A percentile compares a stretch with the other conserved stretches of the same genome.
Evolutionary conservation across 1,140 invertebrate genomes (phyloP).

Genomic region (Trichonephila inaurata): DNA sequence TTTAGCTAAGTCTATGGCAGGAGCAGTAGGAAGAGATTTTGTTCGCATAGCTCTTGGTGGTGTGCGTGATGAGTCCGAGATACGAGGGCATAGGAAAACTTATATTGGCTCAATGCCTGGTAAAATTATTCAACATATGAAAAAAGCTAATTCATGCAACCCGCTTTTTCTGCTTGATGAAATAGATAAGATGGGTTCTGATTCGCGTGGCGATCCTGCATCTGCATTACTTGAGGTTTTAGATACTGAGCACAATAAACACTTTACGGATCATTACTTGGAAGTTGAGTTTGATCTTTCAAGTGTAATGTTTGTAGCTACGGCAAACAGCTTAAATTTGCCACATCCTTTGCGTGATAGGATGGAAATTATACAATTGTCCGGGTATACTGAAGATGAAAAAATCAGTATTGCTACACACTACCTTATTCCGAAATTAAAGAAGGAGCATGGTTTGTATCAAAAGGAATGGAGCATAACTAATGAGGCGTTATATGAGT

Average conservation of each 20-base stretch:
- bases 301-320: too few species aligned
- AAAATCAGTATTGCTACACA: too few species aligned
- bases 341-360: too few species aligned
- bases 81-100: constrained; percentile 84
- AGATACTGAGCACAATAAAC: constrained; percentile 81
- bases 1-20: constrained; percentile 84
- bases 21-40: constrained; percentile 83
- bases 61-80: constrained; percentile 84
- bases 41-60: constrained; percentile 84
- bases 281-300: too few species aligned
- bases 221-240: constrained; percentile 85
- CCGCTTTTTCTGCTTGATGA: constrained; percentile 85
- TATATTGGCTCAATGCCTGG: constrained; percentile 86
- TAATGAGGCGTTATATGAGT: too few species aligned
- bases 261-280: too few species aligned
- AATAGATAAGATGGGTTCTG: constrained; percentile 84
- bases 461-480: too few species aligned
- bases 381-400: too few species aligned
- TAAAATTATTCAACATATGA: constrained; percentile 83
- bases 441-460: too few species aligned
- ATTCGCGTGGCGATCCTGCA: constrained; percentile 84
- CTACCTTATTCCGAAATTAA: too few species aligned
- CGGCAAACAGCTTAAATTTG: too few species aligned
- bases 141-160: constrained; percentile 82
- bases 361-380: too few species aligned